Evolutionary conservation across 1,140 invertebrate species (phyloP).

Genomic region (Neocloeon triangulifer): DNA sequence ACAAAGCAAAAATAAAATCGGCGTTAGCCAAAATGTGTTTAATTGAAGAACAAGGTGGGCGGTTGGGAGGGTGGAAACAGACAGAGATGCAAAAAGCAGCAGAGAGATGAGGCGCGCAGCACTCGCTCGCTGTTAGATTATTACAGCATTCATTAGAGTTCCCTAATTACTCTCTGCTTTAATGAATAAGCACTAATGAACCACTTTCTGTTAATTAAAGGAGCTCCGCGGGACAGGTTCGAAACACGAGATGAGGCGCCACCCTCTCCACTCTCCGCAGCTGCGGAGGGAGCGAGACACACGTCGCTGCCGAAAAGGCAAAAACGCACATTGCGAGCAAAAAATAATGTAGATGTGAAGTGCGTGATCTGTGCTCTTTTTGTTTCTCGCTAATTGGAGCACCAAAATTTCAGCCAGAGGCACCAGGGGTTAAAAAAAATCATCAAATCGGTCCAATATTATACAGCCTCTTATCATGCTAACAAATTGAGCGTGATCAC

Average conservation of each 20-base stretch:
- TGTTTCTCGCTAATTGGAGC: no score
- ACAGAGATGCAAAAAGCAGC: background rate
- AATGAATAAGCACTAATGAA: conserved; percentile 71
- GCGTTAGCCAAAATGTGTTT: no score
- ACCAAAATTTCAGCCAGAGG: no score
- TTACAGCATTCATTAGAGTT: conserved; percentile 46
- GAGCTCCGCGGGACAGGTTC: conserved; percentile 12
- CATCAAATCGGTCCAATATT: no score
- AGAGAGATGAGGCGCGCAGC: background rate
- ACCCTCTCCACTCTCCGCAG: background rate
- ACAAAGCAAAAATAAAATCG: no score
- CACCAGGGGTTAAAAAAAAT: no score
- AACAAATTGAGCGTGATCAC: no score
- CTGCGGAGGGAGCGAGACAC: background rate
- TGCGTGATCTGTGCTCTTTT: no score
- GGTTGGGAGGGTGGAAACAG: background rate
- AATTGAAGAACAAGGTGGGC: no score
- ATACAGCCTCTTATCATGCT: no score
- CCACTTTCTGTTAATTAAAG: conserved; percentile 70
- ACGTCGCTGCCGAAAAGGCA: background rate
- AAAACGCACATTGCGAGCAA: no score
- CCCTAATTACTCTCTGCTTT: conserved; percentile 66
- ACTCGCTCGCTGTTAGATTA: conserved; percentile 2
- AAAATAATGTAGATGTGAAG: no score
- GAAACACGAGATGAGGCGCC: conserved; percentile 4